phyloP scores from a whole-genome alignment of 2,888 invertebrate genomes.

The Agonopterix heracliana region DNA sequence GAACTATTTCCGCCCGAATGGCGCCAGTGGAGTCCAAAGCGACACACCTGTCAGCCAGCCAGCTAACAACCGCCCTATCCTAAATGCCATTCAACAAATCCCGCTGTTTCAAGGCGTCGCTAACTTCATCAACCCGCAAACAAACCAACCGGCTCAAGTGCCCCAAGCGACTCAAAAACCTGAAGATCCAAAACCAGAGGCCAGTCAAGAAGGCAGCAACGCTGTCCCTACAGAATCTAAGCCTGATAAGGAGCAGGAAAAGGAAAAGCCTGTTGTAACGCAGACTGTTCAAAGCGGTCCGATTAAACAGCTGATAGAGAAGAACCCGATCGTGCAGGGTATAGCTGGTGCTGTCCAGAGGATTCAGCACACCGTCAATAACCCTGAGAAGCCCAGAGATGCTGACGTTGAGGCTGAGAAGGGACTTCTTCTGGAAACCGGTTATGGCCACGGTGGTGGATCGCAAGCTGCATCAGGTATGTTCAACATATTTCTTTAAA shows the following conservation, averaged over 20 bases:
- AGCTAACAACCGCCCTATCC: slow-evolving; percentile 30
- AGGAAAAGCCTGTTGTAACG: slow-evolving; percentile 7
- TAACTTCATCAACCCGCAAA: slow-evolving; percentile 15
- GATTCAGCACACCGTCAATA: slow-evolving; percentile 30
- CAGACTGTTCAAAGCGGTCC: slow-evolving; percentile 22
- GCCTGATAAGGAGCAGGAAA: slow-evolving; percentile 9
- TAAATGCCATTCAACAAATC: slow-evolving; percentile 36
- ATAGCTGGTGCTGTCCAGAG: slow-evolving; percentile 38
- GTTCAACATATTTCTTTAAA: neutral
- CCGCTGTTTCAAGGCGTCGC: slow-evolving; percentile 31
- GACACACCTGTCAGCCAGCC: slow-evolving; percentile 18
- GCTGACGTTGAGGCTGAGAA: slow-evolving; percentile 22
- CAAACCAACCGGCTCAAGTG: slow-evolving; percentile 11
- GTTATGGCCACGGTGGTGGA: slow-evolving; percentile 14
- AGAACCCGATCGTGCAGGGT: slow-evolving; percentile 39
- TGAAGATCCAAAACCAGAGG: slow-evolving; percentile 6
- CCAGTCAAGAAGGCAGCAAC: slow-evolving; percentile 17
- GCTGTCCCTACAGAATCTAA: slow-evolving; percentile 13
- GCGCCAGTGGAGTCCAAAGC: slow-evolving; percentile 14
- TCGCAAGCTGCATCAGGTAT: slow-evolving; percentile 15
- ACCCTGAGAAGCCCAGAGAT: slow-evolving; percentile 41
- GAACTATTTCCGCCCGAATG: slow-evolving; percentile 10
- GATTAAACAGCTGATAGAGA: slow-evolving; percentile 35
- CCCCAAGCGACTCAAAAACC: slow-evolving; percentile 7
- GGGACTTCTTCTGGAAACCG: slow-evolving; percentile 17